These are phyloP conservation scores for Todus mexicanus DNA, from an alignment of 2,797 vertebrate species.

Conservation along the genomic window DNA sequence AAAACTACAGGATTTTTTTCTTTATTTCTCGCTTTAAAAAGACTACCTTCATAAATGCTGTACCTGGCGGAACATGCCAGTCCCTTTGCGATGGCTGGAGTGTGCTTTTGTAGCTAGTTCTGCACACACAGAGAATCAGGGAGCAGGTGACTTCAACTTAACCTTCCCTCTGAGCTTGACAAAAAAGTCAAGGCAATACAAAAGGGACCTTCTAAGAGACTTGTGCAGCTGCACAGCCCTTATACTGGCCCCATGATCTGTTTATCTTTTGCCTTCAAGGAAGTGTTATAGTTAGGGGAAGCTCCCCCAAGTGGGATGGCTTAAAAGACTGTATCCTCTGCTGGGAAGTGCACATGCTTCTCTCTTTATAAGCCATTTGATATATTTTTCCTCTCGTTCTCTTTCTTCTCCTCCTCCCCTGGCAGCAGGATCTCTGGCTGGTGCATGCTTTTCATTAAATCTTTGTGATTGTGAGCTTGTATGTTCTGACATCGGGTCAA, in stretches of 20 bases:
- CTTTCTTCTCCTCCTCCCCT: not conserved
- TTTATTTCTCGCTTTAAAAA: conserved; percentile 5
- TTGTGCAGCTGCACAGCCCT: conserved; percentile 54
- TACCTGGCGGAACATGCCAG: not conserved
- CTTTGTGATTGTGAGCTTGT: conserved; percentile 34
- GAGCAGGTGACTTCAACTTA: conserved; percentile 59
- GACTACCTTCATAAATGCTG: not conserved
- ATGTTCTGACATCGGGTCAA: conserved; percentile 36
- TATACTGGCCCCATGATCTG: conserved; percentile 41
- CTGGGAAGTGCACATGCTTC: conserved; percentile 2
- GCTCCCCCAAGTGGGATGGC: conserved; percentile 9
- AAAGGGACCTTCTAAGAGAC: conserved; percentile 34
- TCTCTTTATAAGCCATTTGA: conserved; percentile 21
- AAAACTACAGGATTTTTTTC: not conserved
- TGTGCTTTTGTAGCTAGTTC: not conserved
- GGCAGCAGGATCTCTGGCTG: conserved; percentile 9
- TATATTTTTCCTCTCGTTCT: conserved; percentile 10
- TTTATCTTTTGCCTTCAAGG: conserved; percentile 58
- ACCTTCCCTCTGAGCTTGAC: conserved; percentile 37
- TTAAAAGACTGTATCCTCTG: conserved; percentile 15
- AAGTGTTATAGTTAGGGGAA: conserved; percentile 21
- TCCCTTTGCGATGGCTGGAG: not conserved
- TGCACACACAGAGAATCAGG: not conserved
- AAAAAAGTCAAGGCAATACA: conserved; percentile 36
- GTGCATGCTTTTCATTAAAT: conserved; percentile 57